These are phyloP conservation scores for Hestina assimilis DNA, from an alignment of 1,140 invertebrate species.

Conservation along the genomic window DNA sequence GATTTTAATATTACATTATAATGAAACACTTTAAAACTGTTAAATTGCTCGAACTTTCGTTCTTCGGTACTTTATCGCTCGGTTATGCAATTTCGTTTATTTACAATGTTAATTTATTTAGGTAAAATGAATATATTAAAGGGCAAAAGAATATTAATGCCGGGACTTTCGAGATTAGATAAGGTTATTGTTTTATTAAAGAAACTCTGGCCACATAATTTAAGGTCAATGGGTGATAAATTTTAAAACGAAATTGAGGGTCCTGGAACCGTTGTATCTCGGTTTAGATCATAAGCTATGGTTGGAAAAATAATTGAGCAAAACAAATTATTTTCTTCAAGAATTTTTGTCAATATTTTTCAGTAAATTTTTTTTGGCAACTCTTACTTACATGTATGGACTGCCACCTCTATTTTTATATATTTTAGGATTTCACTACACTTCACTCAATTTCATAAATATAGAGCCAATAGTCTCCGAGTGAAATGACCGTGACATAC, in stretches of 20 bases:
- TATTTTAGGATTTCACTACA: too few species aligned
- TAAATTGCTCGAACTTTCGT: slow-evolving; percentile 29
- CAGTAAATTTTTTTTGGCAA: too few species aligned
- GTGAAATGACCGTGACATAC: too few species aligned
- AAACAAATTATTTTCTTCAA: too few species aligned
- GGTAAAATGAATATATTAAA: slow-evolving; percentile 54
- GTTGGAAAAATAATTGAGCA: background rate
- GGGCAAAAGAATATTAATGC: slow-evolving; percentile 55
- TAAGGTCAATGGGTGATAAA: slow-evolving; percentile 25
- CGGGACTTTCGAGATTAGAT: slow-evolving; percentile 39
- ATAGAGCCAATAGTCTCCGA: too few species aligned
- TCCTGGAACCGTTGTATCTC: background rate
- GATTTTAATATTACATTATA: background rate
- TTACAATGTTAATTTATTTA: slow-evolving; percentile 59
- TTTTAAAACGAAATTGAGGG: slow-evolving; percentile 6
- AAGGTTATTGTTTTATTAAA: slow-evolving; percentile 42
- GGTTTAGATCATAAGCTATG: background rate
- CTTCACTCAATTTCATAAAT: too few species aligned
- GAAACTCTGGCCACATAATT: slow-evolving; percentile 29
- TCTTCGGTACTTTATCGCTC: slow-evolving; percentile 21
- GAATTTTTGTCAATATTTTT: too few species aligned
- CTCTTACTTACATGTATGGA: too few species aligned
- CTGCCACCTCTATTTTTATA: too few species aligned
- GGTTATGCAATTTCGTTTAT: slow-evolving; percentile 46
- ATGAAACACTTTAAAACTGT: slow-evolving; percentile 18